Conservation (phyloP, 2,888 invertebrate genomes). For the Lasioglossum vierecki region DNA sequence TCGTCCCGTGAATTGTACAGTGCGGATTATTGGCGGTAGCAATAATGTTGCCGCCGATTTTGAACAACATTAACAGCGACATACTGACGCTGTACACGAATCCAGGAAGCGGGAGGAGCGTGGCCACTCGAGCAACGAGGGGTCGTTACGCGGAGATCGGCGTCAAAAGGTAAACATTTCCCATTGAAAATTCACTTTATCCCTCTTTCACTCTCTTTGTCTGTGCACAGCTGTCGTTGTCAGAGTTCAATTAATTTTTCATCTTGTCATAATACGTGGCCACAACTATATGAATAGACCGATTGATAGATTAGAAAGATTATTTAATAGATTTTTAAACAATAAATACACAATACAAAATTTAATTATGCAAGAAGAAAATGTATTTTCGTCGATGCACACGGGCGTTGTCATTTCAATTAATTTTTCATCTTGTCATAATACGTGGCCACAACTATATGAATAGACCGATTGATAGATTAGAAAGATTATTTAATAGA, state of each 20-base stretch:
- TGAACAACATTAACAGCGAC: constrained; percentile 82
- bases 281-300: no score
- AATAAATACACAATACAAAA: no score
- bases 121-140: constrained; percentile 74
- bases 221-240: neutral
- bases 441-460: no score
- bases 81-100: constrained; percentile 81
- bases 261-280: no score
- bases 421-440: no score
- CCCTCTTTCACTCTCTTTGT: neutral
- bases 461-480: no score
- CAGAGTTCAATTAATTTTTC: no score
- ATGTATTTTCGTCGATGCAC: neutral
- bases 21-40: constrained; percentile 32
- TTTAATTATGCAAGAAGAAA: no score
- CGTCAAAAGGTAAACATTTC: constrained; percentile 79
- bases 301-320: no score
- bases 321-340: no score
- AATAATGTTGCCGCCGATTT: constrained; percentile 82
- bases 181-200: constrained; percentile 19
- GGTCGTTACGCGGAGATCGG: constrained; percentile 83
- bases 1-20: constrained; percentile 48
- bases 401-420: no score
- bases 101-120: constrained; percentile 75
- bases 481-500: no score